These are phyloP conservation scores for Agrypnia vestita DNA, from an alignment of 1,140 invertebrate species.

Conservation along the genomic window DNA sequence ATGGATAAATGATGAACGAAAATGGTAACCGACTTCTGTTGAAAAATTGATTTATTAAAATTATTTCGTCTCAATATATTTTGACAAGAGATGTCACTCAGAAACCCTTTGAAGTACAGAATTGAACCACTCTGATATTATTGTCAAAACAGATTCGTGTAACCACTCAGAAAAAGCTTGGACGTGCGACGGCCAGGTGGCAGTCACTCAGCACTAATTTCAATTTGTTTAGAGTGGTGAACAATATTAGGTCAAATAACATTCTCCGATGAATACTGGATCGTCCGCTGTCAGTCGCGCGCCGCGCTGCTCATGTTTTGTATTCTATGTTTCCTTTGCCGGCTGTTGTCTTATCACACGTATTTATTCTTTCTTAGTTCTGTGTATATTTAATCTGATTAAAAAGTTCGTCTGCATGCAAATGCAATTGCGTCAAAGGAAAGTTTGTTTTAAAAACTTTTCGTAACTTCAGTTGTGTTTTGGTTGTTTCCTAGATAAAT, in stretches of 20 bases:
- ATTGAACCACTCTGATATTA: not conserved
- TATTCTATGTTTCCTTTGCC: slow-evolving; percentile 26
- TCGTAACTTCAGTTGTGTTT: not conserved
- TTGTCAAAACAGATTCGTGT: not conserved
- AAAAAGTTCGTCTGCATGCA: not conserved
- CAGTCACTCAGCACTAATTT: not conserved
- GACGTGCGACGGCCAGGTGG: not conserved
- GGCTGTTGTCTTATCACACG: not conserved
- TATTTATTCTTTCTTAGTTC: slow-evolving; percentile 7
- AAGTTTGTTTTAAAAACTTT: not conserved
- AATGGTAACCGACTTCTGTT: no score
- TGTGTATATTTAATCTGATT: slow-evolving; percentile 11
- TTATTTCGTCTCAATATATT: no score
- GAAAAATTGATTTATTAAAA: no score
- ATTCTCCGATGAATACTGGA: slow-evolving; percentile 12
- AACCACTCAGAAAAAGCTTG: not conserved
- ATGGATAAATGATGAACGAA: no score
- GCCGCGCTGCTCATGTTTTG: slow-evolving; percentile 17
- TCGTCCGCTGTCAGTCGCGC: slow-evolving; percentile 38
- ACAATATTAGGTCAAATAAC: slow-evolving; percentile 40
- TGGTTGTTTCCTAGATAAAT: slow-evolving; percentile 7
- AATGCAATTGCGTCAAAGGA: not conserved
- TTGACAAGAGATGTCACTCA: no score
- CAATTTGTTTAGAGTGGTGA: no score
- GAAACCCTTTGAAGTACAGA: not conserved